Base-by-base conservation (phyloP, 2,888 invertebrate species). In the Hydraecia micacea region DNA sequence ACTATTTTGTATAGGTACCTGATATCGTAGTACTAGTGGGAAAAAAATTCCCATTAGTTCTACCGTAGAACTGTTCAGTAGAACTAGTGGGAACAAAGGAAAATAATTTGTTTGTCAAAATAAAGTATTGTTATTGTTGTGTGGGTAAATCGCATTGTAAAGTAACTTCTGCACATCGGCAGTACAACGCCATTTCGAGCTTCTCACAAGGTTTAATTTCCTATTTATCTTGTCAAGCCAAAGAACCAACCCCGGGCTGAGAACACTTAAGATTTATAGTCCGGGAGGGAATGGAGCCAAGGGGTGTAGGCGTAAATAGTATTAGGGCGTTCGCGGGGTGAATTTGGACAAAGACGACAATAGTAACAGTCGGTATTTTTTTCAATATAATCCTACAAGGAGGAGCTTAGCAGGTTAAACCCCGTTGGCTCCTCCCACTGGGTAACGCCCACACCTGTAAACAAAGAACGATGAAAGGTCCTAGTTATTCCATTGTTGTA, bases 401-500 rank as follows among this genome's bases (percentile, higher is more conserved):
- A 77, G 86, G 86, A n/a, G 86, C 74, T 46, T 66, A 36, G 42
- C 66, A 71, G 68, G 84, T 74, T 36, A 77, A 86, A 70, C 87
- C 73, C 71, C 36, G 65, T 75, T 75, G 70, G 74, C 78, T 84
- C 81, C 88, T 73, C 87, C 87, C 73, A 81, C 63, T 15, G 8
- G 52, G 66, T n/a, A 7, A 74, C 84, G 84, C 84, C 84, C 65
- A 74, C 79, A 7, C 28, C 68, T 69, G 15, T 46, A 67, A 63
- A 72, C 83, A 74, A 83, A 77, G 32, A 68, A 46, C 36, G n/a
- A 55, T n/a, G 15, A 32, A 63, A 46, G 21, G 0, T 36, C 25
- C 21, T 66, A 25, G 32, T 36, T 52, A 11, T 66, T 81, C 25
- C 28, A 42, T 32, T 63, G 25, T 63, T 70, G n/a, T 32, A 42